phyloP scores from a whole-genome alignment of 1,140 invertebrate genomes.

The Aculops lycopersici region DNA sequence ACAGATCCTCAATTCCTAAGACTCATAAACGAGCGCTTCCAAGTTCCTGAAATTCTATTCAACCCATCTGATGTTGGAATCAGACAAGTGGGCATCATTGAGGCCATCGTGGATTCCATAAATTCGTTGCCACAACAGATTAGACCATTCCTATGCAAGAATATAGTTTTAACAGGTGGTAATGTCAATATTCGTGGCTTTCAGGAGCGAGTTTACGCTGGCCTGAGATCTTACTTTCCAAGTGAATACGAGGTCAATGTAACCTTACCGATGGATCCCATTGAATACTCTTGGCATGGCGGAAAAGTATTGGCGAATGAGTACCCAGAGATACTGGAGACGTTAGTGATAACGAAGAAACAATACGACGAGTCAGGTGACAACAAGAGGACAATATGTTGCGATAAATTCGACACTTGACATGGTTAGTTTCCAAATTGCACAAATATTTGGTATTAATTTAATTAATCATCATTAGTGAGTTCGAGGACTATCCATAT shows the following conservation, averaged over 20 bases:
- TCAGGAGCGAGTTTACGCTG: conserved; percentile 32
- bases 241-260: conserved; percentile 38
- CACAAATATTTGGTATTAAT: too few species aligned
- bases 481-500: too few species aligned
- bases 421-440: too few species aligned
- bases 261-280: conserved; percentile 29
- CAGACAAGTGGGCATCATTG: conserved; percentile 64
- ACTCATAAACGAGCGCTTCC: conserved; percentile 47
- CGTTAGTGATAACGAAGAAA: conserved; percentile 28
- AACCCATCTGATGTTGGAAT: conserved; percentile 79
- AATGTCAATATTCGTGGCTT: conserved; percentile 39
- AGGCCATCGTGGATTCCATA: conserved; percentile 45
- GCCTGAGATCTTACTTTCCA: conserved; percentile 39
- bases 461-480: too few species aligned
- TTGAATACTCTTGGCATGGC: conserved; percentile 56
- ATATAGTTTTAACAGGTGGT: conserved; percentile 74
- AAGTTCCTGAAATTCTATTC: conserved; percentile 72
- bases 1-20: conserved; percentile 30
- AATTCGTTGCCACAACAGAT: conserved; percentile 21
- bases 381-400: conserved; percentile 5
- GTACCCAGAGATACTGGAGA: conserved; percentile 13
- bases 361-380: conserved; percentile 56
- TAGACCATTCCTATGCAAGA: conserved; percentile 43
- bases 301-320: conserved; percentile 37
- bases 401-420: conserved; percentile 11